Evolutionary conservation across 2,888 invertebrate species (phyloP).

Genomic region (Tillus elongatus): DNA sequence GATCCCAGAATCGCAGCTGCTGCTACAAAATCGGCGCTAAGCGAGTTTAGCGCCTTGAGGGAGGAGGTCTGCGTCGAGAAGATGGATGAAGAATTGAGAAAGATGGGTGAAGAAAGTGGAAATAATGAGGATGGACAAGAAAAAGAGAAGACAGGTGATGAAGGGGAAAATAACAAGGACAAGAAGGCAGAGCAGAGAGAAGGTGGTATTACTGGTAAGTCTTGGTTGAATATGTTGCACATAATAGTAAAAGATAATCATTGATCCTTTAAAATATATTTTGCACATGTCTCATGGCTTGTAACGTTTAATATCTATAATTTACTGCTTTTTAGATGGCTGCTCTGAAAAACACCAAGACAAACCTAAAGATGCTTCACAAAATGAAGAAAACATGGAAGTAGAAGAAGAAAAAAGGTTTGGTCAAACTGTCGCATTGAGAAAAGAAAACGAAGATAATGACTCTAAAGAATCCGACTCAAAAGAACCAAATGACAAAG

Average conservation of each 20-base stretch:
- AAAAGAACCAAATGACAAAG: conserved; percentile 27
- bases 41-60: conserved; percentile 89
- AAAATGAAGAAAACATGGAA: not conserved
- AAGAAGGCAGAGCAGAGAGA: no score
- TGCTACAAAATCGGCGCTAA: conserved; percentile 91
- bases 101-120: conserved; percentile 9
- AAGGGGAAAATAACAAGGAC: conserved; percentile 45
- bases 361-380: no score
- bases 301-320: no score
- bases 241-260: no score
- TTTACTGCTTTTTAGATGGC: no score
- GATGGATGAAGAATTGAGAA: conserved; percentile 83
- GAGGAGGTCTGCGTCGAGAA: conserved; percentile 84
- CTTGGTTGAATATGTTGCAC: no score
- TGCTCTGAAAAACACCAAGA: no score
- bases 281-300: no score
- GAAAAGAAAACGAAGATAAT: conserved; percentile 4
- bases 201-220: no score
- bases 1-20: conserved; percentile 90
- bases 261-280: no score
- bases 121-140: conserved; percentile 51
- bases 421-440: not conserved
- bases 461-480: conserved; percentile 2
- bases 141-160: conserved; percentile 50
- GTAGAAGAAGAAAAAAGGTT: no score